Conservation (phyloP, 2,797 vertebrate species). For the Anas capensis region DNA sequence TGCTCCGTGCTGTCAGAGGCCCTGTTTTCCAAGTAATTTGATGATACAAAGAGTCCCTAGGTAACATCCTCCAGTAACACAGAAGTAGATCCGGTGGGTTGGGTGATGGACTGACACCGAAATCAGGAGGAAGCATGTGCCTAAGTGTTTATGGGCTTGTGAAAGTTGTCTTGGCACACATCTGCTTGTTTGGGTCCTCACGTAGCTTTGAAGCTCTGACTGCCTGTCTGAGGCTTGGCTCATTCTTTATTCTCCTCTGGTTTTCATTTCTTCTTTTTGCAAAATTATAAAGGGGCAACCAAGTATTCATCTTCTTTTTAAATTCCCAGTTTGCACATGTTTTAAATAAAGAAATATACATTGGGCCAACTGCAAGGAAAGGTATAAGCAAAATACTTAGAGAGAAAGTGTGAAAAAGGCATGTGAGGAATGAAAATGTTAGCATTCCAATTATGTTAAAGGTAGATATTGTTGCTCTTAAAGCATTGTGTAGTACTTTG, state of each 20-base stretch:
- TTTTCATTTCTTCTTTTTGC: too few relatives aligned
- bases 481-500: neutral
- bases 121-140: neutral
- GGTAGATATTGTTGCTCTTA: neutral
- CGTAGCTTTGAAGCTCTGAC: neutral
- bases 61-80: neutral
- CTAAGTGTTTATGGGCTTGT: neutral
- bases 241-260: neutral
- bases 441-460: neutral
- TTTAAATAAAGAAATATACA: neutral
- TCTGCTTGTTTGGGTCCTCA: neutral
- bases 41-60: neutral
- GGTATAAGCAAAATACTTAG: neutral
- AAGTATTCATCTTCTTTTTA: neutral
- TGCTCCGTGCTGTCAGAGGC: neutral
- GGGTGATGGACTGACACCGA: neutral
- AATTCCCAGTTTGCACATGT: neutral
- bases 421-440: neutral
- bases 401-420: neutral
- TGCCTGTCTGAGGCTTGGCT: neutral
- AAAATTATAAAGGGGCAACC: neutral
- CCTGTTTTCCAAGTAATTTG: neutral
- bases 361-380: neutral
- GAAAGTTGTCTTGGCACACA: neutral
- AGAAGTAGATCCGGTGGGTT: accelerated